Conservation (phyloP, 2,888 invertebrate genomes). For the Empis livida region DNA sequence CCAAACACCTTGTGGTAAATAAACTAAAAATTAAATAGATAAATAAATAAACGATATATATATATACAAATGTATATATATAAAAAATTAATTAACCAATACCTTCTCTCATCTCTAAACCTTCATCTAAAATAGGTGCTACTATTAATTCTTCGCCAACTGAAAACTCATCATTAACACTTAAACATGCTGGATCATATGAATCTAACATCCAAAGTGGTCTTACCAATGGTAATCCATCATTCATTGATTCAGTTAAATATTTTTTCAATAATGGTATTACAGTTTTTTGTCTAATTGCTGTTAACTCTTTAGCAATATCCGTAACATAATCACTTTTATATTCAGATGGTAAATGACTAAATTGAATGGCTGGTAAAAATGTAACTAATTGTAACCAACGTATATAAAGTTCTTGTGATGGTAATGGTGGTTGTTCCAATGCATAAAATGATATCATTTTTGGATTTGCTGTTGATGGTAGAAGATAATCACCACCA, state of each 20-base stretch:
- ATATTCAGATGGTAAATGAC: slow-evolving; percentile 79
- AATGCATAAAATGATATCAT: slow-evolving; percentile 40
- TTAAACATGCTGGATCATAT: slow-evolving; percentile 60
- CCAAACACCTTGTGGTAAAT: slow-evolving; percentile 86
- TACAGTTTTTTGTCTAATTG: slow-evolving; percentile 61
- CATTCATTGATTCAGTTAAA: slow-evolving; percentile 63
- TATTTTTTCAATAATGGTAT: slow-evolving; percentile 65
- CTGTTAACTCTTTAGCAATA: slow-evolving; percentile 60
- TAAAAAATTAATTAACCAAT: neutral
- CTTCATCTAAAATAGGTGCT: slow-evolving; percentile 67
- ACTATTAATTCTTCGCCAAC: slow-evolving; percentile 84
- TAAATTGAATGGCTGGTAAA: slow-evolving; percentile 83
- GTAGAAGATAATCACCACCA: slow-evolving; percentile 71
- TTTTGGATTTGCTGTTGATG: slow-evolving; percentile 36
- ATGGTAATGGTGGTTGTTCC: slow-evolving; percentile 49
- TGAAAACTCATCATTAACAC: slow-evolving; percentile 73
- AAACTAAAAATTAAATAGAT: slow-evolving; percentile 42
- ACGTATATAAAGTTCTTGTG: slow-evolving; percentile 71
- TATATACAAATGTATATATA: neutral
- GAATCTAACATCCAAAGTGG: slow-evolving; percentile 85
- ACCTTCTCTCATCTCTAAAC: slow-evolving; percentile 58
- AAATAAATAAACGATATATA: too few relatives aligned
- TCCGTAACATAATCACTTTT: slow-evolving; percentile 64
- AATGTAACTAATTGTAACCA: slow-evolving; percentile 88
- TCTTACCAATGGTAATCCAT: slow-evolving; percentile 71